phyloP scores from a whole-genome alignment of 1,140 invertebrate species.

The Marisa cornuarietis region DNA sequence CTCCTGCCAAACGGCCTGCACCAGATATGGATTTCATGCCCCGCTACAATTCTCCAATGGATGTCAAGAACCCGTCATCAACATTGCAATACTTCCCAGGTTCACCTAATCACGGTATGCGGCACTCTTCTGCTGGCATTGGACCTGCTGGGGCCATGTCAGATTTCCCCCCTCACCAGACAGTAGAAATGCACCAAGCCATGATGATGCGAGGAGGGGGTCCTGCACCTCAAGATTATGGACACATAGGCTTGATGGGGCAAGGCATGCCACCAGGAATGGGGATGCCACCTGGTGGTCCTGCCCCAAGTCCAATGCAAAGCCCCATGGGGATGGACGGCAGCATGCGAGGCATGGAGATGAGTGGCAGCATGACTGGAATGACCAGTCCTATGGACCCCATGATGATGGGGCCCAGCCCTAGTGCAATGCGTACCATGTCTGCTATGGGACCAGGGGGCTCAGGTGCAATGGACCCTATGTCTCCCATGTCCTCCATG shows the following conservation, averaged over 20 bases:
- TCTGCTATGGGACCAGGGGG: conserved; percentile 24
- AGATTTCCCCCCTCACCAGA: conserved; percentile 48
- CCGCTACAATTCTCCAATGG: conserved; percentile 77
- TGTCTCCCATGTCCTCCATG: conserved; percentile 22
- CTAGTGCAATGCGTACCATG: conserved; percentile 35
- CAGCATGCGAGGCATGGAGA: conserved; percentile 28
- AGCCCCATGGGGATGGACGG: conserved; percentile 25
- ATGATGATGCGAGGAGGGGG: conserved; percentile 51
- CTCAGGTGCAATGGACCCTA: conserved; percentile 24
- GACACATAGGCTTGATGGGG: conserved; percentile 24
- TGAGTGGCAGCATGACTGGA: conserved; percentile 26
- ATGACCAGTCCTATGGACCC: conserved; percentile 28
- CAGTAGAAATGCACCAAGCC: conserved; percentile 46
- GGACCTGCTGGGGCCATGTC: conserved; percentile 55
- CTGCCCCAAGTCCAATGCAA: conserved; percentile 32
- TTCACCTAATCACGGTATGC: conserved; percentile 39
- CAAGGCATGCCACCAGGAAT: conserved; percentile 32
- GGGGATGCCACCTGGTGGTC: conserved; percentile 36
- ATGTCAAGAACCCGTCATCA: conserved; percentile 77
- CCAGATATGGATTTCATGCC: conserved; percentile 89
- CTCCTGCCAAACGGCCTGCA: conserved; percentile 65
- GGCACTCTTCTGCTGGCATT: conserved; percentile 44
- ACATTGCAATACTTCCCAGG: conserved; percentile 74
- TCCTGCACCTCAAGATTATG: conserved; percentile 28
- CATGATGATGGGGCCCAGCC: conserved; percentile 39